Base-by-base conservation (phyloP, 1,140 invertebrate genomes). In the Lucilia cuprina region DNA sequence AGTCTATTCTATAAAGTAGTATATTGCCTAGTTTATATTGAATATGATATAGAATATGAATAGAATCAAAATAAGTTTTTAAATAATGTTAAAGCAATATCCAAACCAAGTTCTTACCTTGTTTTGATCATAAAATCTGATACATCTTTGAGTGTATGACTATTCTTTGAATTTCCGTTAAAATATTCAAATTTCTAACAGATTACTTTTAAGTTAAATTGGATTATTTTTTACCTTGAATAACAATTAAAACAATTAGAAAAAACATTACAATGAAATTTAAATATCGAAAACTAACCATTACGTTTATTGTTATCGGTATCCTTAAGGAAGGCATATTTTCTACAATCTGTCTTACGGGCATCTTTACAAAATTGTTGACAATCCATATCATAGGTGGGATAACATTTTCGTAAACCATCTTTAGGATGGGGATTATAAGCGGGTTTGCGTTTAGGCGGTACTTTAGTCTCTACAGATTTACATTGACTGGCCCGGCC, bases 331-430 rank as follows among this genome's bases (percentile, higher is more conserved):
- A 49, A 21, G 12, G 41, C 19, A 25, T 21, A 80, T 21, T 14
- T 80, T 4, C 7, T 19, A 25, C 77, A 80, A 2, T 41, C 41
- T 2, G 77, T 80, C 10, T 80, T 49, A 2, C 25, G 77, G 13
- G 77, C 8, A 21, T 80, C 77, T 25, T 80, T 80, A 17, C 77
- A 80, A 13, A 80, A 14, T 49, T 80, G 49, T 50, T 14, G 49
- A 49, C 77, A 80, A 80, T 80, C 77, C 77, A 80, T 80, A 49
- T 80, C 77, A 50, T 80, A 80, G 19, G 77, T 49, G 10, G 77
- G 77, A 80, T 80, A 80, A 80, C 77, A 80, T 50, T 47, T 49
- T 25, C 77, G n/a, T 65, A 60, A n/a, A 1, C 82, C 82, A 35
- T 82, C 50, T 82, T 82, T 70, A 13, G 82, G 25, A 65, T 21